These are phyloP conservation scores for Macaria notata DNA, from an alignment of 2,888 invertebrate genomes.

Conservation along the genomic window DNA sequence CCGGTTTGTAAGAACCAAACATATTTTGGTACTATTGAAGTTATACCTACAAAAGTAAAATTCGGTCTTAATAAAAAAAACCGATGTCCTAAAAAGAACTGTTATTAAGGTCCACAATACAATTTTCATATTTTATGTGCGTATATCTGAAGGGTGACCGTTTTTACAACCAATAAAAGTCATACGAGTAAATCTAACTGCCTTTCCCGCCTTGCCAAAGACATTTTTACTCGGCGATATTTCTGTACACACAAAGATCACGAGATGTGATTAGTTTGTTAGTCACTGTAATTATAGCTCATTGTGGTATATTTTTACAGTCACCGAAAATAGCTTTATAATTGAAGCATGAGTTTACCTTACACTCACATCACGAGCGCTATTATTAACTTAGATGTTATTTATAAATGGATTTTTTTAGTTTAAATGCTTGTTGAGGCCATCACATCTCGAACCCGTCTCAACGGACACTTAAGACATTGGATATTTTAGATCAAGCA, in stretches of 20 bases:
- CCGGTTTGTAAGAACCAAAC: no score
- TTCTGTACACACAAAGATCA: conserved; percentile 3
- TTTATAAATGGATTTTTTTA: no score
- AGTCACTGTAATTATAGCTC: conserved; percentile 11
- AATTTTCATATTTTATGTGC: no score
- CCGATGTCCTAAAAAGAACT: no score
- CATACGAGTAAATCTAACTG: background rate
- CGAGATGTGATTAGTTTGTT: conserved; percentile 3
- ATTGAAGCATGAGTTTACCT: conserved; percentile 15
- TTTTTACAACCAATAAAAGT: conserved; percentile 12
- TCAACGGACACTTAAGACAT: no score
- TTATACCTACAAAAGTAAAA: no score
- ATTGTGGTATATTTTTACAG: conserved; percentile 12
- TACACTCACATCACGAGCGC: conserved; percentile 12
- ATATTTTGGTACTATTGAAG: no score
- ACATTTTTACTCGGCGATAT: conserved; percentile 5
- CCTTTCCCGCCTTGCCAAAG: background rate
- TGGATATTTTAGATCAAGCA: no score
- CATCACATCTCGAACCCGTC: no score
- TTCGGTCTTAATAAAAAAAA: no score
- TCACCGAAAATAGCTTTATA: conserved; percentile 14
- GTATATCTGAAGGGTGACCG: background rate
- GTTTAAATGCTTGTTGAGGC: no score
- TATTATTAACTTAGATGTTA: conserved; percentile 5
- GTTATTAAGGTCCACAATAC: no score